These are phyloP conservation scores for Drosophila murphyi DNA, from an alignment of 1,140 invertebrate species.

Conservation along the genomic window DNA sequence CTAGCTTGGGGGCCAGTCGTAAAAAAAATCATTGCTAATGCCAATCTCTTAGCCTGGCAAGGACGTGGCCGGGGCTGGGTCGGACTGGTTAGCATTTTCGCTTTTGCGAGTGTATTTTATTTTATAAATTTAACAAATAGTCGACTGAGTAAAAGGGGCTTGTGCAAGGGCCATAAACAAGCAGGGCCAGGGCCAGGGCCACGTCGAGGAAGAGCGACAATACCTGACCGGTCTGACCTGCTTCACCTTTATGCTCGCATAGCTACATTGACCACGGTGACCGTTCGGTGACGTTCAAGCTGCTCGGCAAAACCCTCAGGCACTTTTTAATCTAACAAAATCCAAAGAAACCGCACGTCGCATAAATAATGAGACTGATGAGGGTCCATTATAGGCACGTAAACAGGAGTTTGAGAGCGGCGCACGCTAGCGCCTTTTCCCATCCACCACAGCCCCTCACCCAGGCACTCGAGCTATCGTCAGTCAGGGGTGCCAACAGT, in stretches of 20 bases:
- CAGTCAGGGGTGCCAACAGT: constrained; percentile 59
- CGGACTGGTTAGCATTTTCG: constrained; percentile 16
- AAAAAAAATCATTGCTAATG: constrained; percentile 74
- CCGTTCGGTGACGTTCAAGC: constrained; percentile 61
- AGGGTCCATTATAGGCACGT: constrained; percentile 81
- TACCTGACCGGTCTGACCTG: constrained; percentile 75
- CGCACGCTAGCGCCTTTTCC: constrained; percentile 51
- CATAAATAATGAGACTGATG: constrained; percentile 83
- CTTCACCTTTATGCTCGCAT: constrained; percentile 62
- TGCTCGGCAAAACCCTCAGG: constrained; percentile 80
- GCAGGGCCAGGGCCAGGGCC: constrained; percentile 37
- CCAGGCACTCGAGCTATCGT: constrained; percentile 6
- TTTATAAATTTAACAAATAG: constrained; percentile 82
- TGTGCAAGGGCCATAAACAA: constrained; percentile 72
- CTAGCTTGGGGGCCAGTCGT: constrained; percentile 13
- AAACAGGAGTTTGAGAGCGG: constrained; percentile 49
- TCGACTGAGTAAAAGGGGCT: constrained; percentile 74
- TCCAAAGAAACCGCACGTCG: constrained; percentile 83
- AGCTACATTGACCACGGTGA: constrained; percentile 64
- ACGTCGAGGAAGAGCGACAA: constrained; percentile 59
- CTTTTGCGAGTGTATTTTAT: constrained; percentile 44
- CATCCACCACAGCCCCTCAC: constrained; percentile 13
- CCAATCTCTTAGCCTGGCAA: constrained; percentile 67
- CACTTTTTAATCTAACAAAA: constrained; percentile 83
- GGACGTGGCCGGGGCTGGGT: neutral